Evolutionary conservation across 2,888 invertebrate genomes (phyloP).

Genomic region (Drosophila lacicola): DNA sequence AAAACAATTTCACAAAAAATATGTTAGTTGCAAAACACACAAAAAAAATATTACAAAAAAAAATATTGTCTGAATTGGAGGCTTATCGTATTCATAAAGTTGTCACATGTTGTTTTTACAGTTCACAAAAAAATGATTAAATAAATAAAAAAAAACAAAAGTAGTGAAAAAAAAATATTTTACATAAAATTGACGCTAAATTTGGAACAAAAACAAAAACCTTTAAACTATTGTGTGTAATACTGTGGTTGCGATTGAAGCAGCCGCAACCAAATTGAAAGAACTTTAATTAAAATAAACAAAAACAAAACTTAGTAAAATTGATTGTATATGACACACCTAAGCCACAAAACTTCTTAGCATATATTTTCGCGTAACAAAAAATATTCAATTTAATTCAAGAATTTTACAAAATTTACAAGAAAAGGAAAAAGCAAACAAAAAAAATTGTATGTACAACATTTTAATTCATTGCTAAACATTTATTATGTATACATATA

Average conservation of each 20-base stretch:
- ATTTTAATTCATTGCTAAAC: slow-evolving; percentile 70
- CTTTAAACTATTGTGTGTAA: slow-evolving; percentile 23
- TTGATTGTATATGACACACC: slow-evolving; percentile 52
- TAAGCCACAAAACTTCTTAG: slow-evolving; percentile 42
- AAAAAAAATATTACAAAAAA: slow-evolving; percentile 19
- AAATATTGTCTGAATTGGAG: slow-evolving; percentile 55
- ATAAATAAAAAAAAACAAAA: slow-evolving; percentile 15
- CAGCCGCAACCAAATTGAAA: slow-evolving; percentile 3
- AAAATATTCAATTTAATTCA: slow-evolving; percentile 18
- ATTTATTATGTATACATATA: slow-evolving; percentile 64
- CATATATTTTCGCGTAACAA: slow-evolving; percentile 49
- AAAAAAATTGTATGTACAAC: slow-evolving; percentile 49
- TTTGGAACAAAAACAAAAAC: slow-evolving; percentile 21
- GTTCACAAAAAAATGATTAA: slow-evolving; percentile 18
- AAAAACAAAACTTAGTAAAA: slow-evolving; percentile 53
- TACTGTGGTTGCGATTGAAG: slow-evolving; percentile 20
- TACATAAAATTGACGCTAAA: slow-evolving; percentile 31
- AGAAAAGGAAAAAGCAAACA: slow-evolving; percentile 8
- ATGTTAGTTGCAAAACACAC: slow-evolving; percentile 22
- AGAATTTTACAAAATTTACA: slow-evolving; percentile 44
- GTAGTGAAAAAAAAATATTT: slow-evolving; percentile 34
- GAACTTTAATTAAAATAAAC: slow-evolving; percentile 6
- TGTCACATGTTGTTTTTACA: slow-evolving; percentile 50
- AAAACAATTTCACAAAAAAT: slow-evolving; percentile 38
- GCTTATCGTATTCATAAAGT: slow-evolving; percentile 50